These are phyloP conservation scores for Drosophila buzzatii DNA, from an alignment of 2,888 invertebrate genomes.

Conservation along the genomic window DNA sequence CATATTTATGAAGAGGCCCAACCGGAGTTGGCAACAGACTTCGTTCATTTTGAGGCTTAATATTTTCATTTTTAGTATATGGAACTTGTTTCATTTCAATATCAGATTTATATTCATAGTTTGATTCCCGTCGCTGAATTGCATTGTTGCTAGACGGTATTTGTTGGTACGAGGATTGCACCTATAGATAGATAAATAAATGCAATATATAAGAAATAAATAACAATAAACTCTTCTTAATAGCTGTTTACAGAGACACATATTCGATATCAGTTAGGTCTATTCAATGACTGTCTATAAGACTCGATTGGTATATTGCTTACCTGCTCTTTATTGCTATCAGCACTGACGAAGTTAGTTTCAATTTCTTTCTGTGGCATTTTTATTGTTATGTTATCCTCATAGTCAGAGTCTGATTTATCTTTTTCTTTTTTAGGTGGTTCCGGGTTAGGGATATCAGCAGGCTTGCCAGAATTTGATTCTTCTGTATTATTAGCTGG, in stretches of 20 bases:
- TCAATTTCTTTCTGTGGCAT: slow-evolving; percentile 85
- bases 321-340: slow-evolving; percentile 44
- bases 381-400: slow-evolving; percentile 88
- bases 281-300: background rate
- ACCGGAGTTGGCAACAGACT: slow-evolving; percentile 67
- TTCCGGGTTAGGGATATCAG: slow-evolving; percentile 28
- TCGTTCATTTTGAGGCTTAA: slow-evolving; percentile 48
- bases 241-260: background rate
- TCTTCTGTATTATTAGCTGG: slow-evolving; percentile 12
- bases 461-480: slow-evolving; percentile 1
- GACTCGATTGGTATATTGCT: background rate
- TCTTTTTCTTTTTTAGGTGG: slow-evolving; percentile 58
- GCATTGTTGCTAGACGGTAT: slow-evolving; percentile 33
- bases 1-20: slow-evolving; percentile 53
- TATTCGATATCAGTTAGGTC: no score
- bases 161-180: slow-evolving; percentile 37
- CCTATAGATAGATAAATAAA: no score
- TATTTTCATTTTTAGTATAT: slow-evolving; percentile 40
- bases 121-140: slow-evolving; percentile 50
- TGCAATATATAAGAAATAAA: background rate
- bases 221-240: background rate
- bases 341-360: slow-evolving; percentile 12
- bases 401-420: slow-evolving; percentile 86
- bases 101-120: slow-evolving; percentile 52
- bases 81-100: slow-evolving; percentile 41